These are phyloP conservation scores for Brienomyrus longianalis DNA, from an alignment of 2,113 vertebrate species.

Conservation along the genomic window DNA sequence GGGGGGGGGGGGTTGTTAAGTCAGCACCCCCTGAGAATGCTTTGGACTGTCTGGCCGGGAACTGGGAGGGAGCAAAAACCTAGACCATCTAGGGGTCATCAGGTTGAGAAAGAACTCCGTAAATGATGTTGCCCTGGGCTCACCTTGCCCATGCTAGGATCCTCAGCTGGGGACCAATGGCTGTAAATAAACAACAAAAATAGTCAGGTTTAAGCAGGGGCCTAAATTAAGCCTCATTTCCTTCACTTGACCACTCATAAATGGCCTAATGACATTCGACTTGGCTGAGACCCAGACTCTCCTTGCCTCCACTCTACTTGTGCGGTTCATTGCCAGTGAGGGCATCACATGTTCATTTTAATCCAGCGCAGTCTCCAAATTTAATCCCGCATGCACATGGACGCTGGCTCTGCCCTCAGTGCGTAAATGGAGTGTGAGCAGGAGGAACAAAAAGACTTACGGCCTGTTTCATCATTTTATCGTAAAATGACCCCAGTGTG, in stretches of 20 bases:
- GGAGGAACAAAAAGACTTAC: background rate
- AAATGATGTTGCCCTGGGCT: background rate
- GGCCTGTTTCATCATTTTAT: conserved; percentile 24
- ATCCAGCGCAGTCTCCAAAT: conserved; percentile 8
- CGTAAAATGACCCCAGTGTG: conserved; percentile 14
- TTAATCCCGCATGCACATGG: conserved; percentile 14
- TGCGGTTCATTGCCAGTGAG: conserved; percentile 1
- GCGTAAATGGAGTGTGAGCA: background rate
- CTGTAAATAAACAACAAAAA: background rate
- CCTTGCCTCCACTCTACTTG: background rate
- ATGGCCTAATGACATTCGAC: background rate
- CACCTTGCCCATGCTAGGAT: background rate
- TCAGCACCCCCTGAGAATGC: background rate
- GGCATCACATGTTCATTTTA: conserved; percentile 18
- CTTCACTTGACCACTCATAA: background rate
- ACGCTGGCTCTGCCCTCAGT: background rate
- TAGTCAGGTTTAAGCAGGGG: background rate
- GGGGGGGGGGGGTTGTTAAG: background rate
- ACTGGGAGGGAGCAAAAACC: background rate
- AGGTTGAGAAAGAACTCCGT: background rate
- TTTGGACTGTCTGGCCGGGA: background rate
- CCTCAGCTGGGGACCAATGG: background rate
- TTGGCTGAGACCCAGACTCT: background rate
- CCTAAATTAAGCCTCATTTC: conserved; percentile 5
- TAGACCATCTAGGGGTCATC: background rate